These are phyloP conservation scores for Thalassoma bifasciatum DNA, from an alignment of 2,113 vertebrate genomes.

Conservation along the genomic window DNA sequence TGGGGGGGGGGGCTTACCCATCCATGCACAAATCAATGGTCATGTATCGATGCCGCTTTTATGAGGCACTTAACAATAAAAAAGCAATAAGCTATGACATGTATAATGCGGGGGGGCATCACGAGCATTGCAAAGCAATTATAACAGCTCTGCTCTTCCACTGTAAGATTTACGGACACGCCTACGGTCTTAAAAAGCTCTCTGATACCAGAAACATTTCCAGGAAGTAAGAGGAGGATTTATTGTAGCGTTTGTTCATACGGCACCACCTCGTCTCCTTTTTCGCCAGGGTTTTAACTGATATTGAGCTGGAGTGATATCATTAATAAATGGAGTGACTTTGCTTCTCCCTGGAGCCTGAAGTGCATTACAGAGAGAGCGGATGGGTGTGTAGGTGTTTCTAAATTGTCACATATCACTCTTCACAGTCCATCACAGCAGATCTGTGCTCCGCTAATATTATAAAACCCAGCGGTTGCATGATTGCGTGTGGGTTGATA, in stretches of 20 bases:
- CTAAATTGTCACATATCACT: conserved; percentile 63
- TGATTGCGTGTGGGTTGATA: conserved; percentile 69
- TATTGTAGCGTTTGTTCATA: conserved; percentile 51
- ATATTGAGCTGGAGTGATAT: conserved; percentile 63
- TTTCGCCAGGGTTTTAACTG: conserved; percentile 58
- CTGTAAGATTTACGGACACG: conserved; percentile 65
- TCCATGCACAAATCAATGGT: conserved; percentile 71
- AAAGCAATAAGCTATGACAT: conserved; percentile 78
- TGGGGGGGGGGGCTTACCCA: conserved; percentile 43
- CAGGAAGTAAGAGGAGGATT: conserved; percentile 69
- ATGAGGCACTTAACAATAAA: conserved; percentile 78
- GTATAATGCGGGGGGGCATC: conserved; percentile 72
- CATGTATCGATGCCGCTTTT: conserved; percentile 72
- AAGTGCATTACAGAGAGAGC: conserved; percentile 33
- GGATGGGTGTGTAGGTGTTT: conserved; percentile 59
- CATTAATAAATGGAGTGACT: conserved; percentile 65
- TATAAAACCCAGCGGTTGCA: conserved; percentile 54
- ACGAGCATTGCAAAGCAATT: conserved; percentile 67
- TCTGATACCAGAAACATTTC: conserved; percentile 64
- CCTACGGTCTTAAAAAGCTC: conserved; percentile 54
- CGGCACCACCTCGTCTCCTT: conserved; percentile 28
- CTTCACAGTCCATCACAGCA: conserved; percentile 52
- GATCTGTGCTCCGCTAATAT: conserved; percentile 56
- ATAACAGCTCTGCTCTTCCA: conserved; percentile 66
- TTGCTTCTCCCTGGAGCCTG: conserved; percentile 54